These are phyloP conservation scores for Argyra leucocephala DNA, from an alignment of 2,888 invertebrate species.

Conservation along the genomic window DNA sequence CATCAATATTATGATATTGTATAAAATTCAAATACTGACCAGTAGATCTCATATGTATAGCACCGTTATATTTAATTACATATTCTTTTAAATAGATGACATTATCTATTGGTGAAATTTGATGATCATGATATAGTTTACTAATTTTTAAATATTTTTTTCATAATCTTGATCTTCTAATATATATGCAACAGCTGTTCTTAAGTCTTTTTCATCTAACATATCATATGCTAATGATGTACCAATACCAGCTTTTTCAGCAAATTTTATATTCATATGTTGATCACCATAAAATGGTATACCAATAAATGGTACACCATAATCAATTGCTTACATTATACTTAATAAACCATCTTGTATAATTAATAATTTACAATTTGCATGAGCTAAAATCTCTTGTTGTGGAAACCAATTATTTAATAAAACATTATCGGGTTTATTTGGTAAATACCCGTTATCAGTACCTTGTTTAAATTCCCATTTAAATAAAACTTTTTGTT, in stretches of 20 bases:
- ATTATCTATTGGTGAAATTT: constrained; percentile 34
- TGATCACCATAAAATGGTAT: constrained; percentile 42
- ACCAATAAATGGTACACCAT: constrained; percentile 43
- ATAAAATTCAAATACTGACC: constrained; percentile 24
- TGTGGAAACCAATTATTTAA: constrained; percentile 41
- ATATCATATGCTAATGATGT: constrained; percentile 35
- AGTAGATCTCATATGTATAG: constrained; percentile 37
- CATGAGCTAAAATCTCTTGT: constrained; percentile 42
- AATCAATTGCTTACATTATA: constrained; percentile 43
- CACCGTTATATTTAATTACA: constrained; percentile 41
- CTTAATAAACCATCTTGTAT: constrained; percentile 49
- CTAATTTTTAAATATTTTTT: constrained; percentile 34
- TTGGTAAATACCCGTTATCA: constrained; percentile 35
- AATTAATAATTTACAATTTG: constrained; percentile 45
- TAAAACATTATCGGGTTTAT: constrained; percentile 38
- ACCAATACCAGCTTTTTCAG: constrained; percentile 33
- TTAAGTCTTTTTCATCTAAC: constrained; percentile 32
- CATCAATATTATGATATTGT: constrained; percentile 19
- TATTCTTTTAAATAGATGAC: constrained; percentile 45
- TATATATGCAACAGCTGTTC: constrained; percentile 36
- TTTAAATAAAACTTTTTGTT: constrained; percentile 45
- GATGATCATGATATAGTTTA: constrained; percentile 39
- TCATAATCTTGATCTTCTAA: constrained; percentile 38
- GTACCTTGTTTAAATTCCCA: too few species aligned
- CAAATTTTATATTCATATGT: constrained; percentile 34